Evolutionary conservation across 1,140 invertebrate genomes (phyloP).

Genomic region (Lethrus apterus): DNA sequence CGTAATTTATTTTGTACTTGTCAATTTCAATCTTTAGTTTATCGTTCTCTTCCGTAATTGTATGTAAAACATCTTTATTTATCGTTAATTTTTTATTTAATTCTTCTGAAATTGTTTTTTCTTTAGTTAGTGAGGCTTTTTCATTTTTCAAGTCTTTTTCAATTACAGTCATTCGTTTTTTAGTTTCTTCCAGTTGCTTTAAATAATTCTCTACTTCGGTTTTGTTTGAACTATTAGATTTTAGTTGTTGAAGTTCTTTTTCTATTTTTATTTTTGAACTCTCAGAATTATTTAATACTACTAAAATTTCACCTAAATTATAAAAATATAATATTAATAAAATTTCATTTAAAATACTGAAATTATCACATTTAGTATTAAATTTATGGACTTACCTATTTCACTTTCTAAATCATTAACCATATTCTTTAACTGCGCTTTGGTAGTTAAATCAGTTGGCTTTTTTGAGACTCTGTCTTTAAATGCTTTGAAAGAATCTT

Average conservation of each 20-base stretch:
- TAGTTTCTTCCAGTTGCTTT: constrained; percentile 29
- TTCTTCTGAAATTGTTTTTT: constrained; percentile 45
- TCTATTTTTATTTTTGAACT: constrained; percentile 46
- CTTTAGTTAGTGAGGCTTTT: constrained; percentile 46
- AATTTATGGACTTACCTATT: constrained; percentile 50
- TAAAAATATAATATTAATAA: constrained; percentile 21
- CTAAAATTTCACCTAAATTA: constrained; percentile 59
- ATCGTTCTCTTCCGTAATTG: constrained; percentile 44
- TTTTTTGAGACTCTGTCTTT: constrained; percentile 60
- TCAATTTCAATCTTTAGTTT: constrained; percentile 44
- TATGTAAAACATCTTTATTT: constrained; percentile 42
- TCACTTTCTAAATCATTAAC: constrained; percentile 72
- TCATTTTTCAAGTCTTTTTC: constrained; percentile 43
- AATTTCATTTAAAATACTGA: constrained; percentile 12
- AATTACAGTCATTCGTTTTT: constrained; percentile 24
- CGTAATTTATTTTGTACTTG: constrained; percentile 44
- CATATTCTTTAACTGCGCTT: constrained; percentile 67
- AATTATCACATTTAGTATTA: constrained; percentile 3
- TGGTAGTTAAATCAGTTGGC: constrained; percentile 59
- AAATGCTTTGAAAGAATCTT: constrained; percentile 53
- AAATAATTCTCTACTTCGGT: constrained; percentile 33
- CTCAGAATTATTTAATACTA: constrained; percentile 53
- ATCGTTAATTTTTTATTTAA: constrained; percentile 43
- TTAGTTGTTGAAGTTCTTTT: constrained; percentile 38
- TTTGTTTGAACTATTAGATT: constrained; percentile 37